Evolutionary conservation across 2,113 vertebrate species (phyloP), one percentile per base, ranked within the genome.

Genomic region (Anoura caudifer): DNA sequence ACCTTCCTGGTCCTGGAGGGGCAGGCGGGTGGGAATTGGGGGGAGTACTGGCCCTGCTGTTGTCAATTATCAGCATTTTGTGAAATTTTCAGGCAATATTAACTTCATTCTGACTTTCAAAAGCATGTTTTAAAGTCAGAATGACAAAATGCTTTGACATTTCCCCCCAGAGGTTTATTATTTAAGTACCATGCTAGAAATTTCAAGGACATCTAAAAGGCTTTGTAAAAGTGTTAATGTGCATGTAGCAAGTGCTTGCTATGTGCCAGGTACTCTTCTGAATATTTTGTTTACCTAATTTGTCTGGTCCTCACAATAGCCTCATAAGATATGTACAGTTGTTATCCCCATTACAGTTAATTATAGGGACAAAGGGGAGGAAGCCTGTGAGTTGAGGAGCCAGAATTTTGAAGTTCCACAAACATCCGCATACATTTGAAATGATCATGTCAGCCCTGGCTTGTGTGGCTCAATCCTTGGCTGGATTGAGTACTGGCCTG

Each of bases 71-170:
- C 11, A 65, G 19, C 43, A 19, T 6, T 83, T 50, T n/a, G 41
- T 82, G 52, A 5, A 52, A 3, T 73, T 91, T 86, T 72, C 24
- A 36, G n/a, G 67, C n/a, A 89, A n/a, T 20, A 1, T 72, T 79
- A 72, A 72, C 87, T 84, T 96, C 43, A 72, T 95, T 95, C 91
- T 95, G 54, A 72, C 81, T 70, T 67, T 20, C 50, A 73, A 83
- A 83, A 80, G 43, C 47, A 70, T 1, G 3, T 1, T 76, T 11
- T n/a, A n/a, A n/a, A n/a, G n/a, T n/a, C n/a, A n/a, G n/a, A n/a
- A n/a, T n/a, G n/a, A n/a, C n/a, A n/a, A n/a, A n/a, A n/a, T n/a
- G 4, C 22, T 77, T 88, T 83, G 52, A 31, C 43, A 31, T 75
- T 45, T 36, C 17, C 24, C 61, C 19, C 43, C 45, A 15, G 24